Conservation (phyloP, 2,888 invertebrate genomes). For the Dolichopus griseipennis region DNA sequence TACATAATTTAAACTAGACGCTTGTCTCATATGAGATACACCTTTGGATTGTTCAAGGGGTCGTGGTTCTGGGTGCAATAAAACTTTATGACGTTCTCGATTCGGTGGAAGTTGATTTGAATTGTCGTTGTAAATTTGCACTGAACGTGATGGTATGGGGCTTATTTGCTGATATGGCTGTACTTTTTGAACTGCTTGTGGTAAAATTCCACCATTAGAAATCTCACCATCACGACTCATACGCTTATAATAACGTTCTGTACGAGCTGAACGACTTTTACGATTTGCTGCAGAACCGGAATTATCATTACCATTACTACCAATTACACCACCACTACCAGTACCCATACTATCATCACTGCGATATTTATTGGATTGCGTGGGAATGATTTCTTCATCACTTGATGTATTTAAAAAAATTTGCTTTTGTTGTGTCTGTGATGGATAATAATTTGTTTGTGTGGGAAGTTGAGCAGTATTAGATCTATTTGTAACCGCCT, state of each 20-base stretch:
- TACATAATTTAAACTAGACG: slow-evolving; percentile 31
- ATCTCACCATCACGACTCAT: slow-evolving; percentile 61
- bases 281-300: slow-evolving; percentile 46
- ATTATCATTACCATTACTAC: slow-evolving; percentile 34
- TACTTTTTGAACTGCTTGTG: slow-evolving; percentile 46
- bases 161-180: slow-evolving; percentile 31
- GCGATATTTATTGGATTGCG: slow-evolving; percentile 56
- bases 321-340: slow-evolving; percentile 44
- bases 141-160: background rate
- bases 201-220: slow-evolving; percentile 32
- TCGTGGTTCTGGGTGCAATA: slow-evolving; percentile 17
- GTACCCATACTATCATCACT: slow-evolving; percentile 61
- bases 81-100: background rate
- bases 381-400: slow-evolving; percentile 48
- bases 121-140: background rate
- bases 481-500: slow-evolving; percentile 18
- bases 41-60: slow-evolving; percentile 9
- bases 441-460: slow-evolving; percentile 10
- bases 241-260: slow-evolving; percentile 70
- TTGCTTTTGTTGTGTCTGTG: background rate
- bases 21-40: slow-evolving; percentile 27
- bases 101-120: background rate
- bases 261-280: slow-evolving; percentile 63
- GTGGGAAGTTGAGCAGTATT: background rate
- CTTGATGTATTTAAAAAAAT: slow-evolving; percentile 30